Evolutionary conservation across 2,797 vertebrate genomes (phyloP), one percentile per base, ranked within the genome.

Genomic region (Paramormyrops hopkinsi): DNA sequence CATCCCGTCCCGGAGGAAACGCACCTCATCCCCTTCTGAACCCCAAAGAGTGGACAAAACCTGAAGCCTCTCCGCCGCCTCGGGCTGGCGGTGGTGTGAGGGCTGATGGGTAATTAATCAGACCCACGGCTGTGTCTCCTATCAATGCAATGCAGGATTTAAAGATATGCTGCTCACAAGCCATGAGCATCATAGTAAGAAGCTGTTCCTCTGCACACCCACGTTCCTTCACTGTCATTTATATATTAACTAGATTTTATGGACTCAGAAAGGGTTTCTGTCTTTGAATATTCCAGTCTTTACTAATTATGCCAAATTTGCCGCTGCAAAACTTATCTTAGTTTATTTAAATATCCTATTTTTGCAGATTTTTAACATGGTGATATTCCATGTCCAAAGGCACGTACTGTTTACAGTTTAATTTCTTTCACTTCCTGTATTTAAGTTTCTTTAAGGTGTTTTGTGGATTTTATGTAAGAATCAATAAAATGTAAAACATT

Each of bases 1-100:
- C 29, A 97, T 97, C 69, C 95, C 96, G 88, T 95, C 95, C n/a
- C 96, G 96, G 89, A 95, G 94, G 90, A 95, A 94, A 91, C 91
- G 92, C 44, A 92, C 90, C 84, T 90, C 90, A 14, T 92, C 92
- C n/a, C 92, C 92, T 8, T 59, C 89, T 12, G 89, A 87, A 51
- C 29, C 89, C 29, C 41, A 91, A 69, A 79, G 44, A 50, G 84
- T 14, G 4, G 91, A 92, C 25, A 87, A 89, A 88, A 59, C 86
- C 85, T 91, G 90, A 92, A 69, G 12, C 22, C 53, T 69, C 69
- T 37, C 79, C 14, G 22, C 37, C 19, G 56, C 59, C 11, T 29
- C 25, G 4, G 5, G 50, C 22, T 33, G 12, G 62, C 25, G 46
- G 59, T 87, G 25, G 82, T 59, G 73, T n/a, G 29, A 50, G 48